These are phyloP conservation scores for Aphis craccivora DNA, from an alignment of 1,140 invertebrate species.

Conservation along the genomic window DNA sequence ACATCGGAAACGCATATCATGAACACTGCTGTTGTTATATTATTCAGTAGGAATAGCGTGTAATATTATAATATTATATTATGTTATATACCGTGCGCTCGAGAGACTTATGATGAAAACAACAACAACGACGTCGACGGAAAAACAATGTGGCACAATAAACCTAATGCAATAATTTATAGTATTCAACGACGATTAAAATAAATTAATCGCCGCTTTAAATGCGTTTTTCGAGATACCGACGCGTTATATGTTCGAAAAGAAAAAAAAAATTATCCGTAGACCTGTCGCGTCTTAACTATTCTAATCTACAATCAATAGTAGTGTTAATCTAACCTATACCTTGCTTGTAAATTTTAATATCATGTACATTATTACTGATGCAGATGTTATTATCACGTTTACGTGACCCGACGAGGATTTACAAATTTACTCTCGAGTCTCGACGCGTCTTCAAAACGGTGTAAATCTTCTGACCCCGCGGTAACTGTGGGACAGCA, in stretches of 20 bases:
- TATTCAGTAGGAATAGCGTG: background rate
- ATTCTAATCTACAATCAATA: background rate
- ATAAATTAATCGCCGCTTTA: background rate
- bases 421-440: background rate
- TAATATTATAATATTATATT: background rate
- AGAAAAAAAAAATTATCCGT: background rate
- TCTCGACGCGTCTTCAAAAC: background rate
- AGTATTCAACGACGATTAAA: background rate
- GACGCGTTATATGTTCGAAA: background rate
- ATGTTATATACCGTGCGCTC: background rate
- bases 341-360: background rate
- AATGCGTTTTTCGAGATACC: background rate
- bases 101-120: background rate
- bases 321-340: background rate
- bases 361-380: background rate
- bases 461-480: background rate
- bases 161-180: background rate
- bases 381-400: background rate
- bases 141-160: background rate
- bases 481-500: background rate
- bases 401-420: background rate
- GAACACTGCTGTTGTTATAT: constrained; percentile 4
- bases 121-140: background rate
- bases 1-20: background rate
- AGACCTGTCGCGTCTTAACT: background rate